Conservation (phyloP, 2,797 vertebrate species). For the Margarornis squamiger region DNA sequence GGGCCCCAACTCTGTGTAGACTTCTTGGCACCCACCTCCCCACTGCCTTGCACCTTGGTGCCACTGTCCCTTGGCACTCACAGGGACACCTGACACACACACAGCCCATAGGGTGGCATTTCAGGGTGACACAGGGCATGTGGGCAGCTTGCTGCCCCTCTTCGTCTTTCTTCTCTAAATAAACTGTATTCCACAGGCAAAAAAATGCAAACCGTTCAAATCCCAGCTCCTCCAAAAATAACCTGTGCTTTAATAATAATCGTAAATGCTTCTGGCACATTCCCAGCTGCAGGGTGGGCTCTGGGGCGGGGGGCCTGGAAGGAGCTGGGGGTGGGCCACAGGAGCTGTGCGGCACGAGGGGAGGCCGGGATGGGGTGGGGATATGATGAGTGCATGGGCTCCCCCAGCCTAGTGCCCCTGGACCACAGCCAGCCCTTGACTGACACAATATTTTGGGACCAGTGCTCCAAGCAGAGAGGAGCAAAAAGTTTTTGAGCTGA, state of each 20-base stretch:
- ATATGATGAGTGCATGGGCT: accelerated
- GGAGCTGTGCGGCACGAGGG: not conserved
- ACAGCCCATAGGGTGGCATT: not conserved
- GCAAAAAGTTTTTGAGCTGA: not conserved
- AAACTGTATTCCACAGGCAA: slow-evolving; percentile 32
- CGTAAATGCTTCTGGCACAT: slow-evolving; percentile 56
- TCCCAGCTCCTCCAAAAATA: slow-evolving; percentile 47
- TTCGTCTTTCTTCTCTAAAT: slow-evolving; percentile 7
- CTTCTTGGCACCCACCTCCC: not conserved
- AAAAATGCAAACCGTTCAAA: slow-evolving; percentile 52
- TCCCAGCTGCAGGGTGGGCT: slow-evolving; percentile 60
- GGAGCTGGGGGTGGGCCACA: not conserved
- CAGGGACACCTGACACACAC: not conserved
- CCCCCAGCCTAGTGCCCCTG: not conserved
- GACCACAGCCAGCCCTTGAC: not conserved
- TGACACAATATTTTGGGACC: accelerated
- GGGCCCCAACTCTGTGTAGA: not conserved
- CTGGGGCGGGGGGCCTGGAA: not conserved
- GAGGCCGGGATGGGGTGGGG: not conserved
- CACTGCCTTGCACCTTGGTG: not conserved
- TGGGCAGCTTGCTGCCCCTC: not conserved
- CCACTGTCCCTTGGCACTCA: not conserved
- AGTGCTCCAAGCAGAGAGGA: not conserved
- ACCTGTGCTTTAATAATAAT: slow-evolving; percentile 14
- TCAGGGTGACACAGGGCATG: accelerated